A percentile compares a stretch with the other conserved stretches of the same genome.
Evolutionary conservation across 2,888 invertebrate genomes (phyloP).

Genomic region (Drosophila glabriapex): DNA sequence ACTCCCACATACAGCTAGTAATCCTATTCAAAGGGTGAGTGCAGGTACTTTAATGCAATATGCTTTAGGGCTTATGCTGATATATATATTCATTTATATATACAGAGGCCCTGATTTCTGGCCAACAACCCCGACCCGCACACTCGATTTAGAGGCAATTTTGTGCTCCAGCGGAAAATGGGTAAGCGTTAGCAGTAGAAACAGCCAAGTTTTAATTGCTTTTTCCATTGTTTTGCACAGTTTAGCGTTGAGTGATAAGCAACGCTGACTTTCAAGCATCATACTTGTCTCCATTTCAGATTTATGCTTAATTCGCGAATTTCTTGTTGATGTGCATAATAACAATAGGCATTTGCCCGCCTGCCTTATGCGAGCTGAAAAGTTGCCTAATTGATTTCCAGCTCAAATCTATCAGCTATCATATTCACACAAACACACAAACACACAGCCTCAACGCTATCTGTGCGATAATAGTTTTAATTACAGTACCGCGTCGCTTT

Average conservation of each 20-base stretch:
- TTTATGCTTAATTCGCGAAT: constrained; percentile 21
- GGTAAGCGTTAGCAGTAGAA: constrained; percentile 26
- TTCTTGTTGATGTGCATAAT: constrained; percentile 12
- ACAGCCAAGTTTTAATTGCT: constrained; percentile 66
- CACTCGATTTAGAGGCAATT: constrained; percentile 37
- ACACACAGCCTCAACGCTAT: background rate
- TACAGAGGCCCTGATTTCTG: constrained; percentile 33
- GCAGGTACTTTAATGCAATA: constrained; percentile 65
- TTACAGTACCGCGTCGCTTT: constrained; percentile 11
- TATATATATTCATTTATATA: background rate
- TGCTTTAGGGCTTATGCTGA: constrained; percentile 53
- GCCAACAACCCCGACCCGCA: constrained; percentile 28
- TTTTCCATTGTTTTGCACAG: constrained; percentile 61
- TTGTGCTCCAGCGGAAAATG: constrained; percentile 31
- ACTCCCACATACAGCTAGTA: constrained; percentile 27
- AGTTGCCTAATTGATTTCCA: constrained; percentile 1
- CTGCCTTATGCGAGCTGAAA: background rate
- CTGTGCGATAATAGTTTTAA: constrained; percentile 20
- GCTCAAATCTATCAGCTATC: constrained; percentile 8
- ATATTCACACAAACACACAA: background rate
- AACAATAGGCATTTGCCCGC: background rate
- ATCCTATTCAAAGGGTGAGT: constrained; percentile 39
- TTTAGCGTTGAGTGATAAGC: constrained; percentile 31
- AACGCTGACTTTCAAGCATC: constrained; percentile 15
- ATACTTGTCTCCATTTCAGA: constrained; percentile 29